Evolutionary conservation across 1,140 invertebrate species (phyloP).

Genomic region (Aphelenchoides avenae): DNA sequence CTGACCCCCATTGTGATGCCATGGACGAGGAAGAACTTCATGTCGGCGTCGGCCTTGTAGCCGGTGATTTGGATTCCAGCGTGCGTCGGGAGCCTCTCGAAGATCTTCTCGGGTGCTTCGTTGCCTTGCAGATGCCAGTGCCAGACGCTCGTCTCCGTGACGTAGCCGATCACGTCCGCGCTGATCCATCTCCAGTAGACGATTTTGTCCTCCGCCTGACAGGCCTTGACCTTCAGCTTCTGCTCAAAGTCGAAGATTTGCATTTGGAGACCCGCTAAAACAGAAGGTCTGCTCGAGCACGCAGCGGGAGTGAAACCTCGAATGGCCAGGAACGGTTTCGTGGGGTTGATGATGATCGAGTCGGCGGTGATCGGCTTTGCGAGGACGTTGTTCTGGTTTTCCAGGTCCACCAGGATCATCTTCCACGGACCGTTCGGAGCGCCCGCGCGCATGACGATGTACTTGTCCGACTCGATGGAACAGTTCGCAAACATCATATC

Average conservation of each 20-base stretch:
- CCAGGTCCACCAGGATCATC: conserved; percentile 95
- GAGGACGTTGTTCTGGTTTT: conserved; percentile 87
- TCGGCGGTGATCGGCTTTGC: conserved; percentile 95
- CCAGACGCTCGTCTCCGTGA: conserved; percentile 95
- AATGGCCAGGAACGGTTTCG: conserved; percentile 85
- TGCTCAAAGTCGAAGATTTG: conserved; percentile 99
- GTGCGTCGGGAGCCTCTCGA: conserved; percentile 92
- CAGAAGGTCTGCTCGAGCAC: conserved; percentile 17
- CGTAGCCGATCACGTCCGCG: conserved; percentile 88
- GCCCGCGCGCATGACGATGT: conserved; percentile 98
- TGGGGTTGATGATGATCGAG: conserved; percentile 99
- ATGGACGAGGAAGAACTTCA: conserved; percentile 90
- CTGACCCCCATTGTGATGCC: conserved; percentile 85
- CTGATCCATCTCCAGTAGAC: conserved; percentile 99
- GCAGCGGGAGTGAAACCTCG: conserved; percentile 69
- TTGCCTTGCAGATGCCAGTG: conserved; percentile 88
- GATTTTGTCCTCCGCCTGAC: conserved; percentile 95
- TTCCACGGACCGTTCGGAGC: conserved; percentile 93
- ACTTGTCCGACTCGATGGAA: conserved; percentile 99
- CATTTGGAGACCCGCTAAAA: conserved; percentile 83
- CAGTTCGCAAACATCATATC: conserved; percentile 98
- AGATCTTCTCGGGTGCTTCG: conserved; percentile 81
- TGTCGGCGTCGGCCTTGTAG: conserved; percentile 90
- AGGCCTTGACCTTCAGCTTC: conserved; percentile 99
- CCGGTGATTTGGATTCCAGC: conserved; percentile 98